Evolutionary conservation across 1,140 invertebrate genomes (phyloP).

Genomic region (Pogonomyrmex californicus): DNA sequence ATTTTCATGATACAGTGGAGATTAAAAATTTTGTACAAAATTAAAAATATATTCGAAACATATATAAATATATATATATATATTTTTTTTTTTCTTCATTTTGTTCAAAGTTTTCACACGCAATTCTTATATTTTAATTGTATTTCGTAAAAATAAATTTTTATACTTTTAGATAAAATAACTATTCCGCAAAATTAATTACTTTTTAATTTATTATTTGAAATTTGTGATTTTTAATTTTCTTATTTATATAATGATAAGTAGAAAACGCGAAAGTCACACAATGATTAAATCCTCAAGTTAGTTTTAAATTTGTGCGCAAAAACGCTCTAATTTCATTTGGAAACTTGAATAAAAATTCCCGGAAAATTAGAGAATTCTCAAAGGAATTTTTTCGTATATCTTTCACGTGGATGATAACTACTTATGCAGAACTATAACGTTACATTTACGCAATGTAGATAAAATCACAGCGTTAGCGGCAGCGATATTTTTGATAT

Average conservation of each 20-base stretch:
- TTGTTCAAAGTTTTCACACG: background rate
- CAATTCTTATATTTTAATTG: background rate
- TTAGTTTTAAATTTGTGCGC: background rate
- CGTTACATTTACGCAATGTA: background rate
- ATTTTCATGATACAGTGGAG: too few relatives aligned
- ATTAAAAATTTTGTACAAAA: background rate
- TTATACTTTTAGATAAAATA: background rate
- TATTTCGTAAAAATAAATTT: background rate
- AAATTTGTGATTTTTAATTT: background rate
- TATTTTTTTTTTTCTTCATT: background rate
- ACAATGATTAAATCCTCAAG: background rate
- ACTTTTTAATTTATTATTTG: background rate
- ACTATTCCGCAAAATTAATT: background rate
- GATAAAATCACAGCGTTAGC: background rate
- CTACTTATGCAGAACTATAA: conserved; percentile 1
- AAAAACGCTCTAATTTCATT: conserved; percentile 12
- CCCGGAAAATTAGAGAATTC: conserved; percentile 11
- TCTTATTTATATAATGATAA: background rate
- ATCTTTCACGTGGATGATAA: conserved; percentile 12
- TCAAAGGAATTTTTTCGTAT: background rate
- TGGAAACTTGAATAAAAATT: background rate
- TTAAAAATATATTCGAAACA: background rate
- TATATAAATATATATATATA: background rate
- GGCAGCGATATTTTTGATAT: background rate
- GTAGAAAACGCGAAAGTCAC: background rate